Base-by-base conservation (phyloP, 2,797 vertebrate genomes). In the Euthynnus affinis region DNA sequence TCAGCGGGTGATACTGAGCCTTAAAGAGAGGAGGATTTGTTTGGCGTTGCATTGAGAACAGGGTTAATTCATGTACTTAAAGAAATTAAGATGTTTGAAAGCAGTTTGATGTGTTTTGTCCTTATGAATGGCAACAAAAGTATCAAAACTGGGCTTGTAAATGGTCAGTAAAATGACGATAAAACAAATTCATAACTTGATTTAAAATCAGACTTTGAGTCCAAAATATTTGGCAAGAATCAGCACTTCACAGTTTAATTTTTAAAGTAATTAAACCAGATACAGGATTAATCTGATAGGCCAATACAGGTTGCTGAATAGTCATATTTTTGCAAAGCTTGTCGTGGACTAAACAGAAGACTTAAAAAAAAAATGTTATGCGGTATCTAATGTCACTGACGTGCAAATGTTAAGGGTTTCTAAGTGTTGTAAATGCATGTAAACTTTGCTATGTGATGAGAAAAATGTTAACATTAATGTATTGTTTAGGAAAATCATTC, bases 361-460 rank as follows among this genome's bases (percentile, higher is more conserved):
- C 65, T 88, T 10, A 14, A 42, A 51, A 72, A 51, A 72, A 77
- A 88, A 83, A 69, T 90, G 84, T 89, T 73, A 92, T 85, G 88
- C 88, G 69, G 75, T 94, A 94, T 92, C 82, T 92, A 87, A 93
- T 93, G 93, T 95, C 90, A 93, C 90, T 92, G 88, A 90, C 64
- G 90, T 94, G 85, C 85, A 93, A 91, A 92, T 94, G 92, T 93
- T 91, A 92, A 94, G 91, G 93, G 88, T 91, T 94, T 91, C 73
- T 94, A 88, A 91, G 91, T 95, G 95, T 95, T 93, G 94, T 95
- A 92, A 92, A 95, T 94, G 95, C 96, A 96, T 96, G 95, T 95
- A 93, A 93, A 93, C 90, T 93, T 49, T 81, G 90, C 92, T 90
- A 83, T 95, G 91, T 93, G 92, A 93, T 77, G 86, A 88, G 83